Evolutionary conservation across 2,113 vertebrate genomes (phyloP).

Genomic region (Cynocephalus volans): DNA sequence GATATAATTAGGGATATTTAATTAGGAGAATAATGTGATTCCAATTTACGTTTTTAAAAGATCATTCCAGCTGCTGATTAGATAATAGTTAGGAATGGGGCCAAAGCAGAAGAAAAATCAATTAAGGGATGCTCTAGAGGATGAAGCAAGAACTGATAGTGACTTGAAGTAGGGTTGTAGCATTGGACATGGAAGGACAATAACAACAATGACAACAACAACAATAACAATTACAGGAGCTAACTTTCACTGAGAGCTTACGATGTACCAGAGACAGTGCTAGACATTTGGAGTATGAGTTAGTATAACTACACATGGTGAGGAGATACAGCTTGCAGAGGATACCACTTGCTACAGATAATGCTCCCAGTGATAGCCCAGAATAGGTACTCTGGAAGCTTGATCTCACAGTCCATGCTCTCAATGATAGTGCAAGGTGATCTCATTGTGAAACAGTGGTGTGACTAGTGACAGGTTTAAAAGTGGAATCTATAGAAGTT

Average conservation of each 20-base stretch:
- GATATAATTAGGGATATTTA: neutral
- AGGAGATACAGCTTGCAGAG: neutral
- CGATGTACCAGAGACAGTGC: neutral
- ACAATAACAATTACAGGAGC: neutral
- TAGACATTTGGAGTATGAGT: neutral
- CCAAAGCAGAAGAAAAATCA: neutral
- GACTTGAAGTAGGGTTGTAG: too few species aligned
- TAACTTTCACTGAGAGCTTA: neutral
- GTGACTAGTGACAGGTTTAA: neutral
- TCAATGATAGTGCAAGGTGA: neutral
- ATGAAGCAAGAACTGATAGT: neutral
- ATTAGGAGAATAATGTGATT: neutral
- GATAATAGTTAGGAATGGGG: neutral
- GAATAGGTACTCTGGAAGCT: neutral
- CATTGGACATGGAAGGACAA: neutral
- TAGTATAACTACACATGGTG: neutral
- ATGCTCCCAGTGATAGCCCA: neutral
- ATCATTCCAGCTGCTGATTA: neutral
- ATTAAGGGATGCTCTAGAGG: neutral
- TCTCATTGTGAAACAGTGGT: neutral
- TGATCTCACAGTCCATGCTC: neutral
- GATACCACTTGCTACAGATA: neutral
- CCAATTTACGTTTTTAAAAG: neutral
- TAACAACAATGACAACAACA: neutral
- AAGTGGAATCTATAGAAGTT: neutral